Percentiles rank a stretch among this genome's conserved stretches.
Conservation (phyloP, 2,113 vertebrate species). For the Cyprinodon tularosa region DNA sequence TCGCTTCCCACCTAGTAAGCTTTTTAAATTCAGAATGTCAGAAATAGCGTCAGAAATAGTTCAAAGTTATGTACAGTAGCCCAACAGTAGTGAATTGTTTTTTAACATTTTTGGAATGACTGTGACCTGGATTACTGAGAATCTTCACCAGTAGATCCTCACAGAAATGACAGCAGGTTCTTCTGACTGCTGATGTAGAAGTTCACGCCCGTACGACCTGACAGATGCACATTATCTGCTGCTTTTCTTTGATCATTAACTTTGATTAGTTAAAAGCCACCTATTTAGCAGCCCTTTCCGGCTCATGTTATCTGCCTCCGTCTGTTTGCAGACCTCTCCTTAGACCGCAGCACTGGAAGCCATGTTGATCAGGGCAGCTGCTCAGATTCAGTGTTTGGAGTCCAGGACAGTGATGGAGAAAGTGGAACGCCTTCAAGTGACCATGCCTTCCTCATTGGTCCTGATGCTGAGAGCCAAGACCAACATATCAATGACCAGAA, state of each 20-base stretch:
- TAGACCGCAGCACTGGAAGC: constrained; percentile 69
- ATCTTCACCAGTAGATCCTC: too few relatives aligned
- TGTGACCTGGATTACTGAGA: too few relatives aligned
- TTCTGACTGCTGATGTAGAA: neutral
- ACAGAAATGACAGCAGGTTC: neutral
- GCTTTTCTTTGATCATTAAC: neutral
- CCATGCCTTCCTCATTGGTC: constrained; percentile 75
- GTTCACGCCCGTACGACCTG: too few relatives aligned
- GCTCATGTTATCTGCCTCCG: neutral
- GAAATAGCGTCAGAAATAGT: too few relatives aligned
- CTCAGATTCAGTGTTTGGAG: constrained; percentile 73
- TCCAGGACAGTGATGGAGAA: constrained; percentile 76
- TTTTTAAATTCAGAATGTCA: too few relatives aligned
- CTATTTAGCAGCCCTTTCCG: too few relatives aligned
- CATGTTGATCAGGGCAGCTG: constrained; percentile 76
- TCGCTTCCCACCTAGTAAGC: too few relatives aligned
- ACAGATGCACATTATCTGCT: neutral
- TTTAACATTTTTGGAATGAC: too few relatives aligned
- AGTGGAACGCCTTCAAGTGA: constrained; percentile 80
- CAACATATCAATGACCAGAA: constrained; percentile 57
- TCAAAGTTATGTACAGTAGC: too few relatives aligned
- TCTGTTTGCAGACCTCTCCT: constrained; percentile 5
- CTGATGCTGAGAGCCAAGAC: constrained; percentile 78
- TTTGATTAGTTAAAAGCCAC: neutral
- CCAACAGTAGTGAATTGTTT: too few relatives aligned